Base-by-base conservation (phyloP, 2,888 invertebrate genomes). In the Trissonchulus sp. region DNA sequence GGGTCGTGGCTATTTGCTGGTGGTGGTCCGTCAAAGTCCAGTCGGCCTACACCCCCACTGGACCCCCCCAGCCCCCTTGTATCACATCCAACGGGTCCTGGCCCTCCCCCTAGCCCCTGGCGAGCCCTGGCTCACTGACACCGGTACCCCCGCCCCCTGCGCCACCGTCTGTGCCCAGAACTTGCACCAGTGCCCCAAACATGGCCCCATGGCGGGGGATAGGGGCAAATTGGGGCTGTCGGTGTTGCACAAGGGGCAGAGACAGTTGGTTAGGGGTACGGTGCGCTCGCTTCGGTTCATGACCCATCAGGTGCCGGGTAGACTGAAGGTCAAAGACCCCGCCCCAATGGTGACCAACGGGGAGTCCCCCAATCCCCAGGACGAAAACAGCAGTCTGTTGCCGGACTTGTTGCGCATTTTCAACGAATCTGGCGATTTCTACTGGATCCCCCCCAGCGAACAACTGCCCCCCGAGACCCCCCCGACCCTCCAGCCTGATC, bases 341-440 rank as follows among this genome's bases (percentile, higher is more conserved):
- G 15, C 63, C 8, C 31, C 37, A 68, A 63, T 31, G 28, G 15
- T 8, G 34, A 33, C 31, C 35, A 31, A 68, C 30, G 33, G 68
- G 3, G 2, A 74, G 31, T 28, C 36, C n/a, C 34, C 63, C 36
- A 37, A 3, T 1, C 15, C 74, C 23, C 2, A 30, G 23, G 3
- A 30, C 8, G 35, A 28, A 18, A 38, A 35, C 23, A 75, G 34
- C 18, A 3, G 31, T 1, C 48, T 80, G 62, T 63, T 82, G 3
- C 81, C 97, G 83, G 97, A 98, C 85, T 88, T 98, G 71, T 89
- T 90, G 81, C 93, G 94, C 86, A 92, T 98, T 85, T 97, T 97
- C 85, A 94, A 93, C 63, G 96, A 96, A 83, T 91, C 94, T 0
- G 86, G 94, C 82, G 94, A 94, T 76, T 98, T 97, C 86, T 97